Conservation (phyloP, 2,888 invertebrate species). For the Tiphia femorata region DNA sequence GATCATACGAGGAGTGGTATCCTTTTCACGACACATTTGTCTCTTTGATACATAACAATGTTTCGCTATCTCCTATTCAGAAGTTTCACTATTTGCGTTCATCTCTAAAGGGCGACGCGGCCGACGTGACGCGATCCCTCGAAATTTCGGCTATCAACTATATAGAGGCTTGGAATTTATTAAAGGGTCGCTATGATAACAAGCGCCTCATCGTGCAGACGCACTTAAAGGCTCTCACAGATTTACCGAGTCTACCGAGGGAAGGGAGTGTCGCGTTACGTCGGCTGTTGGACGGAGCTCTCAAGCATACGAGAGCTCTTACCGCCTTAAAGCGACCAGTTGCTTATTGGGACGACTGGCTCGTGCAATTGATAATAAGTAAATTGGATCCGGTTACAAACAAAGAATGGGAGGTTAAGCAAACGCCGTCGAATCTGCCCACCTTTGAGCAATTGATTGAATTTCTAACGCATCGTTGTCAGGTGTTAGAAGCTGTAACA, state of each 20-base stretch:
- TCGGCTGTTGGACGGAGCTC: constrained; percentile 29
- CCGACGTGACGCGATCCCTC: constrained; percentile 9
- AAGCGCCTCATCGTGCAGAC: constrained; percentile 33
- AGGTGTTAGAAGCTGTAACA: constrained; percentile 9
- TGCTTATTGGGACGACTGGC: constrained; percentile 40
- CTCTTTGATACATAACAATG: constrained; percentile 12
- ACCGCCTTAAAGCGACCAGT: constrained; percentile 27
- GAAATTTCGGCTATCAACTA: constrained; percentile 17
- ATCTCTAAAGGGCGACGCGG: constrained; percentile 11
- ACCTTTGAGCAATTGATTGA: constrained; percentile 18
- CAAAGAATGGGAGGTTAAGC: constrained; percentile 36
- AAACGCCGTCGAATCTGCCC: not conserved
- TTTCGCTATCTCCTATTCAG: constrained; percentile 1
- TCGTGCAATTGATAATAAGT: constrained; percentile 33
- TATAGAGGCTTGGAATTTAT: constrained; percentile 10
- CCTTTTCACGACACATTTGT: constrained; percentile 7
- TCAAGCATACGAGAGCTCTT: constrained; percentile 37
- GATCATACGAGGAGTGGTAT: not conserved
- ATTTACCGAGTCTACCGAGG: constrained; percentile 18
- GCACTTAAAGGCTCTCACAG: constrained; percentile 31
- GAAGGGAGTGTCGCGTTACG: constrained; percentile 24
- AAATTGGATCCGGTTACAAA: constrained; percentile 2
- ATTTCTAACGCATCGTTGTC: constrained; percentile 35
- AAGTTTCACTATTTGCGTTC: constrained; percentile 19
- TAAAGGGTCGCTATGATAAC: constrained; percentile 36